Evolutionary conservation across 2,888 invertebrate genomes (phyloP).

Genomic region (Lasius fuliginosus): DNA sequence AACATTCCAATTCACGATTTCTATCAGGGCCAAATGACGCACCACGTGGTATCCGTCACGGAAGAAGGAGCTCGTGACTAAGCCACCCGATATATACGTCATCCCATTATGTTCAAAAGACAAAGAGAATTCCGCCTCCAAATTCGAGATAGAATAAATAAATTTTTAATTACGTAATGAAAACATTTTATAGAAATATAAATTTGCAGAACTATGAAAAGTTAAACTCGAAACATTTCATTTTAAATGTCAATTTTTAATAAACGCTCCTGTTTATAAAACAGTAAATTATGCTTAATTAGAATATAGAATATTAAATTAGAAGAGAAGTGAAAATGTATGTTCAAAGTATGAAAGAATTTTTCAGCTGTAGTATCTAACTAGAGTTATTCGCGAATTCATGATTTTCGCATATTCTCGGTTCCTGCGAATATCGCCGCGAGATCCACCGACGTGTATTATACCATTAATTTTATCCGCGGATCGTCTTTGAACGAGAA

Average conservation of each 20-base stretch:
- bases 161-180: neutral
- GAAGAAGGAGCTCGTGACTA: slow-evolving; percentile 44
- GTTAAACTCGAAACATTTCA: neutral
- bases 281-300: neutral
- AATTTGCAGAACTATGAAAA: neutral
- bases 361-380: neutral
- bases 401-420: neutral
- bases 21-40: slow-evolving; percentile 72
- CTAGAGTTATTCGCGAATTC: neutral
- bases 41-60: slow-evolving; percentile 47
- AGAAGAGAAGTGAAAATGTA: neutral
- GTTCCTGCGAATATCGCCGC: neutral
- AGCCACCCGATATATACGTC: slow-evolving; percentile 26
- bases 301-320: slow-evolving; percentile 3
- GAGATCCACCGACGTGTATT: neutral
- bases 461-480: slow-evolving; percentile 26
- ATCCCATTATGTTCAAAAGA: neutral
- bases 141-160: neutral
- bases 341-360: neutral
- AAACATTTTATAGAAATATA: neutral
- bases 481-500: slow-evolving; percentile 21
- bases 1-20: slow-evolving; percentile 64
- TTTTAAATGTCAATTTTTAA: neutral
- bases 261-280: neutral
- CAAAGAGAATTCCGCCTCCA: neutral